These are phyloP conservation scores for Syngnathus acus DNA, from an alignment of 2,797 vertebrate genomes.

Conservation along the genomic window DNA sequence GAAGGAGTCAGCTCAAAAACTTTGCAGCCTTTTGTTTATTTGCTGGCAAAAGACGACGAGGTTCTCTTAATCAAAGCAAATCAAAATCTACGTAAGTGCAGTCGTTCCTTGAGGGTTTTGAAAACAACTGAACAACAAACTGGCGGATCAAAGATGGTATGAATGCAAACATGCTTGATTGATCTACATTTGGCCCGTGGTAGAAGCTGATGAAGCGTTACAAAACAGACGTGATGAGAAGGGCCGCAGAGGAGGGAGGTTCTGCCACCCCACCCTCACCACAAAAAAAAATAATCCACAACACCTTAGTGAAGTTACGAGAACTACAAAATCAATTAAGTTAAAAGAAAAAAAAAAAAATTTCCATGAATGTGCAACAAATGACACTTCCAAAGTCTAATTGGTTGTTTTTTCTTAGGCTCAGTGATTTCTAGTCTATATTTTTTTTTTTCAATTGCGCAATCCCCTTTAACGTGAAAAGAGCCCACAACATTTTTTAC, in stretches of 20 bases:
- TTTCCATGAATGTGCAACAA: no score
- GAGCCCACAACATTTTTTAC: no score
- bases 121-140: conserved; percentile 15
- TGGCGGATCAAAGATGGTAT: conserved; percentile 35
- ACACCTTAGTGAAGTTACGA: background rate
- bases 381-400: no score
- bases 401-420: no score
- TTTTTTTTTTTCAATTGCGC: no score
- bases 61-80: conserved; percentile 9
- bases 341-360: no score
- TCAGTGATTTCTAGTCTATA: no score
- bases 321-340: no score
- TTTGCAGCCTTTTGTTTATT: conserved; percentile 34
- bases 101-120: conserved; percentile 21
- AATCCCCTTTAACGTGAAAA: no score
- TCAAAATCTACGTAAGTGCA: conserved; percentile 24
- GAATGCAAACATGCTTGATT: conserved; percentile 28
- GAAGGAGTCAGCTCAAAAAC: background rate
- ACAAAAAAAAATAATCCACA: no score
- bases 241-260: background rate
- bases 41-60: conserved; percentile 30
- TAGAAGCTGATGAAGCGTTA: conserved; percentile 14
- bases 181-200: conserved; percentile 25
- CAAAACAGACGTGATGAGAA: conserved; percentile 6
- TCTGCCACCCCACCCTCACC: background rate